phyloP scores from a whole-genome alignment of 2,888 invertebrate species.

The Hetaerina titia region DNA sequence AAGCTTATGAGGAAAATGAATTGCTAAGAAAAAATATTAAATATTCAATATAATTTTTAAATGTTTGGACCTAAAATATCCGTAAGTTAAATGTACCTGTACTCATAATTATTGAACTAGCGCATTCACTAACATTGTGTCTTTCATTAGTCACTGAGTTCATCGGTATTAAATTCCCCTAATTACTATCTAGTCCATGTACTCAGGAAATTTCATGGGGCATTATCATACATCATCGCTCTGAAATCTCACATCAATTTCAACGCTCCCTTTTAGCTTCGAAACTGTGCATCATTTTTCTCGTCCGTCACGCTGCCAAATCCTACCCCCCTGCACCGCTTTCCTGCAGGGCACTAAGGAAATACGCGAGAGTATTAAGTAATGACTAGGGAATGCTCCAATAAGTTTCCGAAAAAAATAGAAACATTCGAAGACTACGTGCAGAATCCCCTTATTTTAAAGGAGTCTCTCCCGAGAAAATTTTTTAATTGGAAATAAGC shows the following conservation, averaged over 20 bases:
- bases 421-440: neutral
- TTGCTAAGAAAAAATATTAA: too few relatives aligned
- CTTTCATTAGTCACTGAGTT: too few relatives aligned
- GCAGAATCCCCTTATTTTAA: too few relatives aligned
- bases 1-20: too few relatives aligned
- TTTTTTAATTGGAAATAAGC: too few relatives aligned
- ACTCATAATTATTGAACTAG: too few relatives aligned
- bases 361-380: neutral
- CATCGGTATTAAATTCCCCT: neutral
- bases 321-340: neutral
- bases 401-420: neutral
- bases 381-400: neutral
- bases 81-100: too few relatives aligned
- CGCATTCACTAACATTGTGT: too few relatives aligned
- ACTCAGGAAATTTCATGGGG: neutral
- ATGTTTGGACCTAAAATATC: too few relatives aligned
- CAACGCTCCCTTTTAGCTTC: neutral
- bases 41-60: too few relatives aligned
- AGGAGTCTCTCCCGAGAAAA: too few relatives aligned
- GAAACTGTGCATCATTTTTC: neutral
- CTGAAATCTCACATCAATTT: neutral
- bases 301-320: neutral
- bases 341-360: neutral
- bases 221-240: slow-evolving; percentile 7
- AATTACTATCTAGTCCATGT: neutral